A percentile compares a stretch with the other conserved stretches of the same genome.
Evolutionary conservation across 1,140 invertebrate genomes (phyloP).

Genomic region (Subanguina moxae): DNA sequence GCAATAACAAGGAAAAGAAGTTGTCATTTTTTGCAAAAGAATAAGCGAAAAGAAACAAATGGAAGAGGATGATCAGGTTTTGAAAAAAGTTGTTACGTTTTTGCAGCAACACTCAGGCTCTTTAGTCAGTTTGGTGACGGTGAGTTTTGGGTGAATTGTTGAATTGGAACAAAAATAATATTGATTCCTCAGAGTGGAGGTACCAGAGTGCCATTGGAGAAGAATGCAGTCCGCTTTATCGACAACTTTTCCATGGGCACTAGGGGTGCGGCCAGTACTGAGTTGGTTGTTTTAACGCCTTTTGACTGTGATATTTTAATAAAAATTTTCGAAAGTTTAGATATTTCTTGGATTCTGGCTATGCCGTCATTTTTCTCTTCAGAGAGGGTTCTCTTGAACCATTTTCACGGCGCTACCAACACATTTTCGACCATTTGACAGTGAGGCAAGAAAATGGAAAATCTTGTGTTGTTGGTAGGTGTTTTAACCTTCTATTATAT

Average conservation of each 20-base stretch:
- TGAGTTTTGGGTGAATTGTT: too few species aligned
- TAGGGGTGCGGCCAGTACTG: slow-evolving; percentile 83
- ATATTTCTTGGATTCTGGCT: slow-evolving; percentile 75
- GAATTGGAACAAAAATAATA: background rate
- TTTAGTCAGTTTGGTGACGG: too few species aligned
- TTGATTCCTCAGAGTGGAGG: slow-evolving; percentile 73
- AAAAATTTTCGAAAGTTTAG: slow-evolving; percentile 46
- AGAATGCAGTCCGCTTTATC: slow-evolving; percentile 91
- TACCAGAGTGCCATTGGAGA: slow-evolving; percentile 89
- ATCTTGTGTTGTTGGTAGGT: slow-evolving; percentile 19
- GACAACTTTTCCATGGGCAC: slow-evolving; percentile 87
- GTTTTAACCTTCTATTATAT: too few species aligned
- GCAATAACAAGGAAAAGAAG: too few species aligned
- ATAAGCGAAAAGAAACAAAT: too few species aligned
- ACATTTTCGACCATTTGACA: slow-evolving; percentile 66
- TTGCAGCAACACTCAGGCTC: too few species aligned
- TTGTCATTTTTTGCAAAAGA: too few species aligned
- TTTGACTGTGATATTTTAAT: slow-evolving; percentile 1
- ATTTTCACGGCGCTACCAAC: slow-evolving; percentile 75
- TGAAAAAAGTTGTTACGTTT: too few species aligned
- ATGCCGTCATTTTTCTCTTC: slow-evolving; percentile 68
- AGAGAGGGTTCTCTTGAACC: slow-evolving; percentile 77
- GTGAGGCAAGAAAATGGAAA: slow-evolving; percentile 20
- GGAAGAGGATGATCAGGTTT: too few species aligned
- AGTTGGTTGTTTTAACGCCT: slow-evolving; percentile 65